Percentiles rank a stretch among this genome's conserved stretches.
Evolutionary conservation across 2,113 vertebrate genomes (phyloP).

Genomic region (Epinephelus fuscoguttatus): DNA sequence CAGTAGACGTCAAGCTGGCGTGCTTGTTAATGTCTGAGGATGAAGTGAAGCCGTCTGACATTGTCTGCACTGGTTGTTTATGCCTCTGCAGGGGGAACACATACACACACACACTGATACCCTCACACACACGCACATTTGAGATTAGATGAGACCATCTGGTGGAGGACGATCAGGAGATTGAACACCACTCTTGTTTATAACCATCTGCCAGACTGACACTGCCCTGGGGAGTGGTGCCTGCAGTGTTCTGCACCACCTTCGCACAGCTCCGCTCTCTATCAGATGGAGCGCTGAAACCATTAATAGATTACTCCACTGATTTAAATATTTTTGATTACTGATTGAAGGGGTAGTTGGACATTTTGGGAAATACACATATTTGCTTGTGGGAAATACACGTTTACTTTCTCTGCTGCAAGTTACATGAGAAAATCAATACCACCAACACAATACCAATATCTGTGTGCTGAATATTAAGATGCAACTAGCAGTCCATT

Average conservation of each 20-base stretch:
- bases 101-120: constrained; percentile 26
- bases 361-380: neutral
- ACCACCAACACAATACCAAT: neutral
- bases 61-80: constrained; percentile 67
- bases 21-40: constrained; percentile 62
- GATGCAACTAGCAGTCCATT: neutral
- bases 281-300: constrained; percentile 4
- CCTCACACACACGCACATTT: constrained; percentile 55
- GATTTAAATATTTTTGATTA: neutral
- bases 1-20: constrained; percentile 45
- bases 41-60: constrained; percentile 69
- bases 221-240: constrained; percentile 57
- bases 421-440: neutral
- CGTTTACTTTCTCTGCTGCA: neutral
- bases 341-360: neutral
- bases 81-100: constrained; percentile 58
- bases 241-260: constrained; percentile 41
- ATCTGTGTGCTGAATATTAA: neutral
- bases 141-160: constrained; percentile 82
- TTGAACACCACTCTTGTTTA: constrained; percentile 80
- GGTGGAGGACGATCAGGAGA: constrained; percentile 69
- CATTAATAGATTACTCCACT: neutral
- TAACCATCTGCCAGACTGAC: constrained; percentile 77
- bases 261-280: constrained; percentile 21
- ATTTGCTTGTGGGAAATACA: neutral